Evolutionary conservation across 1,140 invertebrate species (phyloP).

Genomic region (Ridgeia piscesae): DNA sequence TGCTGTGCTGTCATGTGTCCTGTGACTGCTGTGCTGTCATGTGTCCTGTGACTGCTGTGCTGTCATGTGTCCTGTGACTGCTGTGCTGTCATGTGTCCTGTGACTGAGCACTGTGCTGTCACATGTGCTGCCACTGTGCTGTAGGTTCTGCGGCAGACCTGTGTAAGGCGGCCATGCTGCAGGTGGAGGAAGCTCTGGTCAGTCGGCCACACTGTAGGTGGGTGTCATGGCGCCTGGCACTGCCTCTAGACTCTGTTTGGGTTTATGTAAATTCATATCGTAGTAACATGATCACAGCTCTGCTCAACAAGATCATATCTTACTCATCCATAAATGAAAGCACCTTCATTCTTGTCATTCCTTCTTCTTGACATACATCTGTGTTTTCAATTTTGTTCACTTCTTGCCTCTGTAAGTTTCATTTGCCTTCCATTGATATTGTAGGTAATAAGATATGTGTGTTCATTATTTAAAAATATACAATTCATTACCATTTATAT

Average conservation of each 20-base stretch:
- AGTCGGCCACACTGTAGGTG: conserved; percentile 33
- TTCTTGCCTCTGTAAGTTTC: background rate
- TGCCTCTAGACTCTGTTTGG: background rate
- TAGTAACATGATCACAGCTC: background rate
- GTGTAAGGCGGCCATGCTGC: conserved; percentile 65
- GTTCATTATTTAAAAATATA: background rate
- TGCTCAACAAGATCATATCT: background rate
- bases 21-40: no score
- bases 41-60: no score
- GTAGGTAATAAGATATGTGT: background rate
- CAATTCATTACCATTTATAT: no score
- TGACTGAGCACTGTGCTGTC: conserved; percentile 6
- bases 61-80: background rate
- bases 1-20: no score
- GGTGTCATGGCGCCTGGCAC: conserved; percentile 29
- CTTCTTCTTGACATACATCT: background rate
- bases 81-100: background rate
- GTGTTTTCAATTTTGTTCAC: background rate
- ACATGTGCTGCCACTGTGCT: conserved; percentile 12
- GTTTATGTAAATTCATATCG: background rate
- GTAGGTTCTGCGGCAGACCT: conserved; percentile 66
- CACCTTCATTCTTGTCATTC: background rate
- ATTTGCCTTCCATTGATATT: background rate
- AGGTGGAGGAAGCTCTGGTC: conserved; percentile 47
- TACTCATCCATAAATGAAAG: background rate